Percentiles rank a stretch among this genome's conserved stretches.
Evolutionary conservation across 1,140 invertebrate genomes (phyloP).

Genomic region (Aphis gossypii): DNA sequence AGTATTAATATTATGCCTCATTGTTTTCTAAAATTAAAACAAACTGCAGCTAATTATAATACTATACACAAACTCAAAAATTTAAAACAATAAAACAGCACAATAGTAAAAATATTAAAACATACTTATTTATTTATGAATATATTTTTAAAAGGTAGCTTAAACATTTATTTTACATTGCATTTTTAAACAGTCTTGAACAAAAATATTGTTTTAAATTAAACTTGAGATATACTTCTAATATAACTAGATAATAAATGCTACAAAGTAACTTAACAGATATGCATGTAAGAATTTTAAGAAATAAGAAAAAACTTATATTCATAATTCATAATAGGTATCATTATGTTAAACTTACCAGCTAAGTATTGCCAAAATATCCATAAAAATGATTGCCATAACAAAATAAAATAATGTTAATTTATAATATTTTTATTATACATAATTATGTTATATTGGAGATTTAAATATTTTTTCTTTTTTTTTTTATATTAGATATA

Average conservation of each 20-base stretch:
- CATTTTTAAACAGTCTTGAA: no score
- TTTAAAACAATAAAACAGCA: no score
- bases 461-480: background rate
- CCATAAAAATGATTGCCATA: constrained; percentile 19
- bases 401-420: background rate
- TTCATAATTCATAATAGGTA: background rate
- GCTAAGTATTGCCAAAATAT: background rate
- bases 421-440: background rate
- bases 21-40: background rate
- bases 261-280: no score
- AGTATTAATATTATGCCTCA: background rate
- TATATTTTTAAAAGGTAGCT: background rate
- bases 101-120: background rate
- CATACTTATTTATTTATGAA: background rate
- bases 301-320: background rate
- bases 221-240: background rate
- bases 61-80: no score
- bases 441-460: background rate
- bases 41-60: no score
- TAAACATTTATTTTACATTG: no score
- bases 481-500: background rate
- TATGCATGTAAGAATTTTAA: no score
- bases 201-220: background rate
- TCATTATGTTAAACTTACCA: constrained; percentile 18
- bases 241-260: no score